Evolutionary conservation across 2,888 invertebrate genomes (phyloP).

Genomic region (Synanthedon tipuliformis): DNA sequence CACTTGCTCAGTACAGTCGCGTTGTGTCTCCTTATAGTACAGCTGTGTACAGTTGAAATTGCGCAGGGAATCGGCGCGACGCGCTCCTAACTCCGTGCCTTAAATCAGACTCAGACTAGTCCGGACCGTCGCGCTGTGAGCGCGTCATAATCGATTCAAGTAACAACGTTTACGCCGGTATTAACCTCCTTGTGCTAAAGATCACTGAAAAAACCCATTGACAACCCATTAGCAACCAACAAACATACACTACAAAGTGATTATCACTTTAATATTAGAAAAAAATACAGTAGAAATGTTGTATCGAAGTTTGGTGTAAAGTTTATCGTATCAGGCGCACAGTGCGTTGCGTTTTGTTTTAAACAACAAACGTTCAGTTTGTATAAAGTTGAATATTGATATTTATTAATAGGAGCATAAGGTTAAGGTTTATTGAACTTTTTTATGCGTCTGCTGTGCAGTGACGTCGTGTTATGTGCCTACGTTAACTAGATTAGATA

Average conservation of each 20-base stretch:
- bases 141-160: conserved; percentile 20
- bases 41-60: conserved; percentile 26
- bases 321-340: conserved; percentile 1
- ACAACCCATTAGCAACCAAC: conserved; percentile 4
- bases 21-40: conserved; percentile 16
- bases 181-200: conserved; percentile 13
- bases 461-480: conserved; percentile 50
- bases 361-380: conserved; percentile 15
- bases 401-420: conserved; percentile 16
- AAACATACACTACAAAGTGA: conserved; percentile 1
- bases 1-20: conserved; percentile 2
- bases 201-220: conserved; percentile 16
- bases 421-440: conserved; percentile 64
- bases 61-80: conserved; percentile 51
- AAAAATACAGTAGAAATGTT: not conserved
- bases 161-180: conserved; percentile 11
- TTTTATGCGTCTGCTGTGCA: conserved; percentile 42
- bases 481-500: conserved; percentile 56
- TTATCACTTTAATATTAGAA: not conserved
- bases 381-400: conserved; percentile 16
- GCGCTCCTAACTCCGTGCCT: conserved; percentile 3
- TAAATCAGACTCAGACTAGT: conserved; percentile 32
- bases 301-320: not conserved
- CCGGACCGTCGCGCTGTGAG: conserved; percentile 35
- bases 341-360: conserved; percentile 11